Conservation (phyloP, 2,113 vertebrate genomes). For the Motacilla alba region DNA sequence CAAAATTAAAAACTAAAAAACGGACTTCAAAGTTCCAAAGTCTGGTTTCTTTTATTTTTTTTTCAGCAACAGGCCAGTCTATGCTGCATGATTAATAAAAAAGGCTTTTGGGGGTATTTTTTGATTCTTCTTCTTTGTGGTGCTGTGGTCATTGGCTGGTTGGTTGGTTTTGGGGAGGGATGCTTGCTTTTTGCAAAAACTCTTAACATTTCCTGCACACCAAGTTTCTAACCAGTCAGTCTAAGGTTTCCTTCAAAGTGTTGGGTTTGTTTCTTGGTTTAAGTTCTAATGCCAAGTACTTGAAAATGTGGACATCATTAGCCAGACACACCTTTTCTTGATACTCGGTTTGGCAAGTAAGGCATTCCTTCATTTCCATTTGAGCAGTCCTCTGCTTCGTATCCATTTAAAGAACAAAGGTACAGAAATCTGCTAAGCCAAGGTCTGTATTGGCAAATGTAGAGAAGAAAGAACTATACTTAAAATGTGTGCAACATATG, state of each 20-base stretch:
- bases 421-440: not conserved
- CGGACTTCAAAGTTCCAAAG: not conserved
- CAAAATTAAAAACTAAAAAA: not conserved
- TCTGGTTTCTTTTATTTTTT: not conserved
- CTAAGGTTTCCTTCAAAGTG: not conserved
- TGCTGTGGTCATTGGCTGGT: not conserved
- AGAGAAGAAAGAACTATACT: not conserved
- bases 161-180: rapidly evolving
- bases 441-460: not conserved
- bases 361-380: not conserved
- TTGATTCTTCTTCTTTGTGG: not conserved
- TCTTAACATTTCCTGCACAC: not conserved
- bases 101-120: not conserved
- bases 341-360: not conserved
- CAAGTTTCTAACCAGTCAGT: not conserved
- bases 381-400: not conserved
- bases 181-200: not conserved
- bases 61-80: not conserved
- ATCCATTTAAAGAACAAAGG: not conserved
- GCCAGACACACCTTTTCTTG: not conserved
- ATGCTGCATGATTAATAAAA: not conserved
- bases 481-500: not conserved
- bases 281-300: not conserved
- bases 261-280: not conserved
- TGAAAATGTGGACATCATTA: not conserved